Percentiles rank a stretch among this genome's conserved stretches.
These are phyloP conservation scores for Micrasema minimum DNA, from an alignment of 1,140 invertebrate genomes.

Conservation along the genomic window DNA sequence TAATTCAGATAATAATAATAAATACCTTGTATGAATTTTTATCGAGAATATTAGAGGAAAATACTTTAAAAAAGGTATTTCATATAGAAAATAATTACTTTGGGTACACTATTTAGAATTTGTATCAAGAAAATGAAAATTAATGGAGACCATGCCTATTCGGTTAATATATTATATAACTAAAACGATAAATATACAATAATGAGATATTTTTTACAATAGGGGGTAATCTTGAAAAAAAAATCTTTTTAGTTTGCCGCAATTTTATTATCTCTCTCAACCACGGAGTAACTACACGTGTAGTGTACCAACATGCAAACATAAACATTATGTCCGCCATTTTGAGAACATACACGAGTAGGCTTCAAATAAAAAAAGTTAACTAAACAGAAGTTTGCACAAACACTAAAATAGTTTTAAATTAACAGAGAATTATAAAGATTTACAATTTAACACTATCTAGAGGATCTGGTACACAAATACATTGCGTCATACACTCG, in stretches of 20 bases:
- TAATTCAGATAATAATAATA: no score
- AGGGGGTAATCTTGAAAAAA: no score
- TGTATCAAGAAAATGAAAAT: no score
- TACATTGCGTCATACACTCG: conserved; percentile 9
- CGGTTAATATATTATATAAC: no score
- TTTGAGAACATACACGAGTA: conserved; percentile 8
- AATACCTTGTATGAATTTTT: no score
- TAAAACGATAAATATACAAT: no score
- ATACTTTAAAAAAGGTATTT: no score
- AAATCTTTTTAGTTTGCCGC: not conserved
- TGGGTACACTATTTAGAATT: no score
- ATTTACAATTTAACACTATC: not conserved
- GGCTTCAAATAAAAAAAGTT: conserved; percentile 4
- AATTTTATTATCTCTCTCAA: not conserved
- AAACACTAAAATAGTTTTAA: not conserved
- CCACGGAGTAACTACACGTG: not conserved
- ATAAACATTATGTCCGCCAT: conserved; percentile 29
- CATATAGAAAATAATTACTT: no score
- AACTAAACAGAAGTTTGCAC: not conserved
- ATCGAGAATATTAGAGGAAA: no score
- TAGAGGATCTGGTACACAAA: not conserved
- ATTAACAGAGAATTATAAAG: not conserved
- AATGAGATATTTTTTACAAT: no score
- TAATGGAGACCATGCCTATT: no score
- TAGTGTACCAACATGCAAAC: conserved; percentile 14